A percentile compares a stretch with the other conserved stretches of the same genome.
Conservation (phyloP, 2,888 invertebrate genomes). For the Rhopalosiphum nymphaeae region DNA sequence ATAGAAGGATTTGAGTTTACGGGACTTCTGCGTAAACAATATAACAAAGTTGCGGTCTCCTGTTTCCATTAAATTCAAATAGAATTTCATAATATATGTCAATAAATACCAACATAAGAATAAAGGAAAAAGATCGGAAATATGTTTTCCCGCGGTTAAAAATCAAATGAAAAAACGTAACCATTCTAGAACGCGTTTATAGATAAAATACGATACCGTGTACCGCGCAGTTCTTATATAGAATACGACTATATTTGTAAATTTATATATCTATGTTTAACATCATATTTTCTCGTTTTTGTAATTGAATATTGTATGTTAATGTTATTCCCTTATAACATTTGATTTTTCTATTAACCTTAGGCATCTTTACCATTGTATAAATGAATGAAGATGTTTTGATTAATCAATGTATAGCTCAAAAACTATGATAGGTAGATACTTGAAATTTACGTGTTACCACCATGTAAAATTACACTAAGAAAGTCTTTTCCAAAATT, state of each 20-base stretch:
- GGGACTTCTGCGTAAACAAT: neutral
- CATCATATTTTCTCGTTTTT: neutral
- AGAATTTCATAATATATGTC: neutral
- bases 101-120: neutral
- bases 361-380: too few relatives aligned
- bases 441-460: too few relatives aligned
- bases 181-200: neutral
- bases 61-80: neutral
- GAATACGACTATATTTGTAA: neutral
- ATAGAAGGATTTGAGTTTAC: neutral
- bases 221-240: neutral
- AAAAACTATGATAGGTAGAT: too few relatives aligned
- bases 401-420: too few relatives aligned
- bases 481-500: too few relatives aligned
- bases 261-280: neutral
- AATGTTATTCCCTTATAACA: too few relatives aligned
- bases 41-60: neutral
- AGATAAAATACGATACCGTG: neutral
- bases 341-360: neutral
- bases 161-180: neutral
- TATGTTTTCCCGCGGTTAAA: neutral
- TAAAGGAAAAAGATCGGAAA: neutral
- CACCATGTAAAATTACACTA: too few relatives aligned
- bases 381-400: too few relatives aligned
- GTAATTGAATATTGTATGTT: too few relatives aligned